phyloP scores from a whole-genome alignment of 2,797 vertebrate species.

The Poeciliopsis infans region DNA sequence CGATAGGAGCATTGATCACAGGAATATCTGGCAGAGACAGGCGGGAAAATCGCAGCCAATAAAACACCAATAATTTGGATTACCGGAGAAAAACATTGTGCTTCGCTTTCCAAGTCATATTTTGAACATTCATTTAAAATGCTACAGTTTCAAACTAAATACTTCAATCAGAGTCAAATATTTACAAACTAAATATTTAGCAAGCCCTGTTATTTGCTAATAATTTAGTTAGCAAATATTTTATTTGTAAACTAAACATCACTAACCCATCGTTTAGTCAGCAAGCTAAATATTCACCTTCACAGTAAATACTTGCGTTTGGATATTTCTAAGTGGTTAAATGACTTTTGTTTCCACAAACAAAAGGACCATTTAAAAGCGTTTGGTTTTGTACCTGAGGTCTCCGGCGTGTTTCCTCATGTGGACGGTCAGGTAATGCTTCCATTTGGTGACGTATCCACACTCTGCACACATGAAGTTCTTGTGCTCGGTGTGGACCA shows the following conservation, averaged over 20 bases:
- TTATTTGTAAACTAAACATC: no score
- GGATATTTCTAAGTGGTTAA: not conserved
- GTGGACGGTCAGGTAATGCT: slow-evolving; percentile 95
- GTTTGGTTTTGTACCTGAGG: slow-evolving; percentile 83
- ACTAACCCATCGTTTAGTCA: no score
- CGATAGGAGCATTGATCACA: slow-evolving; percentile 95
- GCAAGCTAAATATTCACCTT: no score
- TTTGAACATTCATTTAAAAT: not conserved
- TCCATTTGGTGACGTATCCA: slow-evolving; percentile 98
- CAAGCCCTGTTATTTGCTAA: no score
- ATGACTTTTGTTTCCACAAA: not conserved
- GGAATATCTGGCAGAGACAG: slow-evolving; percentile 83
- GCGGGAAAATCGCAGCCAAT: no score
- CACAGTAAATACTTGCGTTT: no score
- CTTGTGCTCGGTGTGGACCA: slow-evolving; percentile 91
- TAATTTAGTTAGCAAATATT: no score
- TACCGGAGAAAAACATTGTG: not conserved
- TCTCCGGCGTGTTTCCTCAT: slow-evolving; percentile 98
- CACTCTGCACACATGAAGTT: slow-evolving; percentile 98
- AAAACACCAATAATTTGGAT: not conserved
- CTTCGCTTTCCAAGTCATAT: not conserved
- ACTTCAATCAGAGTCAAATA: no score
- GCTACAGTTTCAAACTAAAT: not conserved
- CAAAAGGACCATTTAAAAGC: not conserved
- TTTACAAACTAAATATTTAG: no score